These are phyloP conservation scores for Haemorhous mexicanus DNA, from an alignment of 2,113 vertebrate species.

Conservation along the genomic window DNA sequence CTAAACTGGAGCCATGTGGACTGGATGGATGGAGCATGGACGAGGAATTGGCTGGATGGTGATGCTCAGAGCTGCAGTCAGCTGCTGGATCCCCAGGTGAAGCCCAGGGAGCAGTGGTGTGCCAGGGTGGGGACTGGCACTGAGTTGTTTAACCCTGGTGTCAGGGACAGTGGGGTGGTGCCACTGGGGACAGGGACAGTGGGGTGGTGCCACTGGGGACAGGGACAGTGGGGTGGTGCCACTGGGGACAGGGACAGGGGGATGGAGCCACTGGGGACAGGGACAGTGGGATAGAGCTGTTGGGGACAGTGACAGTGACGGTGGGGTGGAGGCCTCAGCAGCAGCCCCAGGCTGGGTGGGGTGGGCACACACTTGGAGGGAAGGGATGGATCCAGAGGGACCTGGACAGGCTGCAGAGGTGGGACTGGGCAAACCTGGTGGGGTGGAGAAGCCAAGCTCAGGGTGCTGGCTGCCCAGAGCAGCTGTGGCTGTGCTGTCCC, in stretches of 20 bases:
- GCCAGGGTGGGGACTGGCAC: rapidly evolving
- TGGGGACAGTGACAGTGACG: not conserved
- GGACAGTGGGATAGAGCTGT: not conserved
- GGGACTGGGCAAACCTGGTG: not conserved
- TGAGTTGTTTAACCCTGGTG: not conserved
- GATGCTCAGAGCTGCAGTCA: not conserved
- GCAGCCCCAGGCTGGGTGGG: not conserved
- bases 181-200: not conserved
- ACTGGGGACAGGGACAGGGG: not conserved
- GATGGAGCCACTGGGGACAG: not conserved
- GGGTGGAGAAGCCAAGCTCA: not conserved
- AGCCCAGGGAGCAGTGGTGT: not conserved
- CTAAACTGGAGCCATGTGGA: rapidly evolving
- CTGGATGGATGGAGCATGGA: not conserved
- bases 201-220: not conserved
- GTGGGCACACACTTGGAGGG: not conserved
- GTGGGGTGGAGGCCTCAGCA: not conserved
- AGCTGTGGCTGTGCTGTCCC: too few species aligned
- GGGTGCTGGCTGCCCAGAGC: not conserved
- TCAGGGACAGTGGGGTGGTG: not conserved
- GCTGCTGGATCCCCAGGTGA: not conserved
- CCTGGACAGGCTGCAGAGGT: not conserved
- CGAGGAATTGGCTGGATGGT: not conserved
- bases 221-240: not conserved
- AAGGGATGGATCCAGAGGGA: not conserved